Percentiles rank a stretch among this genome's conserved stretches.
Evolutionary conservation across 2,113 vertebrate genomes (phyloP).

Genomic region (Mobula birostris): DNA sequence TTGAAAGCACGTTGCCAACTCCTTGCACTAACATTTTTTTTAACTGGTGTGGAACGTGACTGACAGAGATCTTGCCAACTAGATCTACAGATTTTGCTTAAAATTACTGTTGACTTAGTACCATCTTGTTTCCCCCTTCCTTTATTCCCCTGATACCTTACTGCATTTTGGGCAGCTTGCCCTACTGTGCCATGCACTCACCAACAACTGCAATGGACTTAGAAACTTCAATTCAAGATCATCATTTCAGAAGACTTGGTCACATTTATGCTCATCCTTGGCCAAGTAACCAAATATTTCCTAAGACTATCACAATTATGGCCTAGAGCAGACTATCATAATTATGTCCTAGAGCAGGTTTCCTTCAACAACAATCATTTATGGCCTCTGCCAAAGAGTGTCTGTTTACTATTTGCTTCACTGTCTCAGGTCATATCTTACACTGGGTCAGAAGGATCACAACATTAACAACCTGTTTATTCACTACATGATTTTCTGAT

Average conservation of each 20-base stretch:
- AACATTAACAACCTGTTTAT: neutral
- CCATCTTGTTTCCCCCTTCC: neutral
- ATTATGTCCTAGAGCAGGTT: neutral
- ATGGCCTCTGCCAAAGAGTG: neutral
- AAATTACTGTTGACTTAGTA: neutral
- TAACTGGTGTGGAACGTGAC: too few relatives aligned
- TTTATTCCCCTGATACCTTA: neutral
- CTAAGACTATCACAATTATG: neutral
- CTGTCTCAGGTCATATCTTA: neutral
- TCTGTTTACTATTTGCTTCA: neutral
- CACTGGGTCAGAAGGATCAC: neutral
- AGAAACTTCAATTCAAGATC: neutral
- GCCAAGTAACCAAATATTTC: neutral
- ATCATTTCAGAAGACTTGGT: neutral
- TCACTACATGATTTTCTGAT: neutral
- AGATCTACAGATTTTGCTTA: neutral
- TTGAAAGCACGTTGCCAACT: too few relatives aligned
- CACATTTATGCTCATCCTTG: neutral
- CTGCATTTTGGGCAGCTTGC: neutral
- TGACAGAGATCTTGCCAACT: too few relatives aligned
- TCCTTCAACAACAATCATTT: neutral
- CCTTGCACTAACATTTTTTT: too few relatives aligned
- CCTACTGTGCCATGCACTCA: neutral
- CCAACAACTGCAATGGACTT: neutral
- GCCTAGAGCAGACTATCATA: neutral